Percentiles rank a stretch among this genome's conserved stretches.
Evolutionary conservation across 2,113 vertebrate species (phyloP).

Genomic region (Myiozetetes cayanensis): DNA sequence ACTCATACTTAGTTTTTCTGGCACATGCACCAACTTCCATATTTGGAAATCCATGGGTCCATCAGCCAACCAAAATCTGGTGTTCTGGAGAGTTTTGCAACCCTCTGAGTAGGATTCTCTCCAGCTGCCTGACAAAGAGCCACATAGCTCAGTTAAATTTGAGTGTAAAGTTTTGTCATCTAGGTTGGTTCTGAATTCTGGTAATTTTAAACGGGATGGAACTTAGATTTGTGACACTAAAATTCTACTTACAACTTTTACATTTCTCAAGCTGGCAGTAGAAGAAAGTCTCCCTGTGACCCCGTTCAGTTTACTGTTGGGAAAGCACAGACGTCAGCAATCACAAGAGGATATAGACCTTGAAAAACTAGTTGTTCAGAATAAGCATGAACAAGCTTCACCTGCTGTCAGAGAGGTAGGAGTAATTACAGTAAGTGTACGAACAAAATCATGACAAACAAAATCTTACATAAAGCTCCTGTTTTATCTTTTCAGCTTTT

Average conservation of each 20-base stretch:
- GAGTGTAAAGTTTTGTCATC: background rate
- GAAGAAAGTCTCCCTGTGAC: constrained; percentile 87
- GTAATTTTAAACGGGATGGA: background rate
- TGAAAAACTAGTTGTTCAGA: constrained; percentile 24
- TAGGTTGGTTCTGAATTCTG: background rate
- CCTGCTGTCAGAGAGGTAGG: constrained; percentile 84
- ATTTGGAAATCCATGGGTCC: background rate
- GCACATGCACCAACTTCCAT: fast-evolving
- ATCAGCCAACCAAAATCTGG: background rate
- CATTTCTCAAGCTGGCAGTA: constrained; percentile 77
- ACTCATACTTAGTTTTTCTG: background rate
- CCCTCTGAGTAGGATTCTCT: background rate
- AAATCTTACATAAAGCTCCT: background rate
- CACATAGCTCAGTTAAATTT: background rate
- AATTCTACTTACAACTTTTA: background rate
- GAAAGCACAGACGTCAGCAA: constrained; percentile 78
- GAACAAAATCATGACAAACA: background rate
- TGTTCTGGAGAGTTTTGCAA: background rate
- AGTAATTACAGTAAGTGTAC: background rate
- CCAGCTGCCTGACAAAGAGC: background rate
- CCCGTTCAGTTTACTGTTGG: constrained; percentile 88
- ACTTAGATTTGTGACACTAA: background rate
- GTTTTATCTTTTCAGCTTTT: constrained; percentile 78
- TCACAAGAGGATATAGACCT: background rate
- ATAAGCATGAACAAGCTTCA: constrained; percentile 72